Evolutionary conservation across 2,888 invertebrate species (phyloP).

Genomic region (Caenorhabditis afra): DNA sequence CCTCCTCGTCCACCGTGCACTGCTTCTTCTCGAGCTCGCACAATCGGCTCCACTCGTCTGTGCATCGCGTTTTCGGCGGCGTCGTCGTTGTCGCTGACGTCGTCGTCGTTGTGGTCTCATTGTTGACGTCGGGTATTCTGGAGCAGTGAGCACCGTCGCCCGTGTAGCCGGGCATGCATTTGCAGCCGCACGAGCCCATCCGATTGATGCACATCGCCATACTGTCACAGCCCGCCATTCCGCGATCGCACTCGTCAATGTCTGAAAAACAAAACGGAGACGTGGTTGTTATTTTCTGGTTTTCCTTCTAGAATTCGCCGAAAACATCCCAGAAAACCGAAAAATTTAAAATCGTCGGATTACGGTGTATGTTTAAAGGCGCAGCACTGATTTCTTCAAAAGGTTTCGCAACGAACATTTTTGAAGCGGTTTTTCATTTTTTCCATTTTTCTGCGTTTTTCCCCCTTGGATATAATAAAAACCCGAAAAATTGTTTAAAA

Average conservation of each 20-base stretch:
- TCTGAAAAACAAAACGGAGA: conserved; percentile 58
- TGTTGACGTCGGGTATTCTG: too few species aligned
- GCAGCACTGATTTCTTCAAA: too few species aligned
- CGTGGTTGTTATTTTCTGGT: too few species aligned
- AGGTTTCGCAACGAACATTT: too few species aligned
- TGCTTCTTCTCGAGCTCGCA: conserved; percentile 76
- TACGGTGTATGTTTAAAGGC: too few species aligned
- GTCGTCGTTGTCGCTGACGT: not conserved
- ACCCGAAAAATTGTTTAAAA: too few species aligned
- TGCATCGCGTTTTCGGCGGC: conserved; percentile 58
- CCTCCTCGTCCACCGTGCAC: conserved; percentile 78
- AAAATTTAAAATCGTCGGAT: too few species aligned
- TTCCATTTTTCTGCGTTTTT: too few species aligned
- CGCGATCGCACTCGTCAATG: conserved; percentile 72
- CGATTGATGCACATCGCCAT: conserved; percentile 73
- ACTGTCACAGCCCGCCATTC: conserved; percentile 69
- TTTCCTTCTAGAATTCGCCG: too few species aligned
- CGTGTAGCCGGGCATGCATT: conserved; percentile 85
- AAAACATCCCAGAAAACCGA: too few species aligned
- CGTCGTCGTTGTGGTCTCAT: not conserved
- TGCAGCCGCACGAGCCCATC: conserved; percentile 86
- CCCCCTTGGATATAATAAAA: too few species aligned
- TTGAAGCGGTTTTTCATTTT: too few species aligned
- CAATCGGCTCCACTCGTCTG: conserved; percentile 73
- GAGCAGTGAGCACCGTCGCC: conserved; percentile 72